Conservation (phyloP, 2,888 invertebrate species). For the Pyrocoelia pectoralis region DNA sequence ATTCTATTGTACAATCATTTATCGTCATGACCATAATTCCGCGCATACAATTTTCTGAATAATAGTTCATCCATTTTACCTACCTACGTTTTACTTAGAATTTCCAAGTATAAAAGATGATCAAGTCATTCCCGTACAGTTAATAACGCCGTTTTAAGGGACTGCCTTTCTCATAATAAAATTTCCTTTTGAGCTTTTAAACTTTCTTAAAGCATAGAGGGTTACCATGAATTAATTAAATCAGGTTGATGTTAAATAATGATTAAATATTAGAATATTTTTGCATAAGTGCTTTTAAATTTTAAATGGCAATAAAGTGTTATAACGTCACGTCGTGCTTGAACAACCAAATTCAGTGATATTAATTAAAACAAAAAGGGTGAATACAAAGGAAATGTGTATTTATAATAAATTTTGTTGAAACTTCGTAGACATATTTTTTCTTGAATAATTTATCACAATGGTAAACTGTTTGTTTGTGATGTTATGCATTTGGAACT, state of each 20-base stretch:
- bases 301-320: no score
- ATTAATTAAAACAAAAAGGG: no score
- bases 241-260: background rate
- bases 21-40: background rate
- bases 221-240: conserved; percentile 16
- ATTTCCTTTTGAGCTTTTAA: conserved; percentile 16
- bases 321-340: no score
- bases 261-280: background rate
- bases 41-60: background rate
- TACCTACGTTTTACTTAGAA: conserved; percentile 12
- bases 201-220: conserved; percentile 11
- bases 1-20: no score
- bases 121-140: conserved; percentile 18
- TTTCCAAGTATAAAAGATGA: conserved; percentile 23
- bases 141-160: conserved; percentile 18
- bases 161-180: conserved; percentile 20
- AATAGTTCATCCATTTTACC: background rate
- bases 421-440: no score
- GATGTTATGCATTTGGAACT: no score
- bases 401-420: no score
- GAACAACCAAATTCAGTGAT: no score
- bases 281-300: conserved; percentile 1
- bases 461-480: no score
- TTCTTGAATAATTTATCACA: no score
- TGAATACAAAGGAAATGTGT: no score